A percentile compares a stretch with the other conserved stretches of the same genome.
Conservation (phyloP, 2,113 vertebrate genomes). For the Syngnathus scovelli region DNA sequence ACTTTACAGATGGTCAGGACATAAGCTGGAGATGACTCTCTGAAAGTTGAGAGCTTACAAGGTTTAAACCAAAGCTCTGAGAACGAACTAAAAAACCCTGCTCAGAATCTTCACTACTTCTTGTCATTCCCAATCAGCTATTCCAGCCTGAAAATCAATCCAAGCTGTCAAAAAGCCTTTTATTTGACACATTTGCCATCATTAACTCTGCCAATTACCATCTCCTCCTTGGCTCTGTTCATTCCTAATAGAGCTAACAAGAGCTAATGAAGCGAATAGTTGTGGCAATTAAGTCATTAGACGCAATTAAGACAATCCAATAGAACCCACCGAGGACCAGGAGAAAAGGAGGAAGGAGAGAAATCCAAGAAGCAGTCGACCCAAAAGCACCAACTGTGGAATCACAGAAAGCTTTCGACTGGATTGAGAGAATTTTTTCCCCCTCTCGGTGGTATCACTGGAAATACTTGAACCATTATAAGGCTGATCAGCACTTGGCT, state of each 20-base stretch:
- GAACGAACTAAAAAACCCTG: not conserved
- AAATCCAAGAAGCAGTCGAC: constrained; percentile 31
- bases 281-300: constrained; percentile 71
- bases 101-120: not conserved
- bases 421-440: constrained; percentile 50
- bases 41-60: constrained; percentile 32
- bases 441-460: constrained; percentile 55
- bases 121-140: not conserved
- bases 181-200: constrained; percentile 21
- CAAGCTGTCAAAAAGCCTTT: not conserved
- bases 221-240: constrained; percentile 45
- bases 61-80: not conserved
- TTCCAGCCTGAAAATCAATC: not conserved
- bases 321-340: constrained; percentile 50
- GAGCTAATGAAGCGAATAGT: constrained; percentile 71
- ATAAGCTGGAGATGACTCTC: constrained; percentile 57
- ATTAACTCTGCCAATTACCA: constrained; percentile 60
- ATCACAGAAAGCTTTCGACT: constrained; percentile 35
- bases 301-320: constrained; percentile 67
- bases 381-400: constrained; percentile 22
- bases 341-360: constrained; percentile 15
- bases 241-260: constrained; percentile 62
- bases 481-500: constrained; percentile 55
- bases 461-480: constrained; percentile 51
- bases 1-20: constrained; percentile 44